Percentiles rank a stretch among this genome's conserved stretches.
These are phyloP conservation scores for Girardinichthys multiradiatus DNA, from an alignment of 2,113 vertebrate genomes.

Conservation along the genomic window DNA sequence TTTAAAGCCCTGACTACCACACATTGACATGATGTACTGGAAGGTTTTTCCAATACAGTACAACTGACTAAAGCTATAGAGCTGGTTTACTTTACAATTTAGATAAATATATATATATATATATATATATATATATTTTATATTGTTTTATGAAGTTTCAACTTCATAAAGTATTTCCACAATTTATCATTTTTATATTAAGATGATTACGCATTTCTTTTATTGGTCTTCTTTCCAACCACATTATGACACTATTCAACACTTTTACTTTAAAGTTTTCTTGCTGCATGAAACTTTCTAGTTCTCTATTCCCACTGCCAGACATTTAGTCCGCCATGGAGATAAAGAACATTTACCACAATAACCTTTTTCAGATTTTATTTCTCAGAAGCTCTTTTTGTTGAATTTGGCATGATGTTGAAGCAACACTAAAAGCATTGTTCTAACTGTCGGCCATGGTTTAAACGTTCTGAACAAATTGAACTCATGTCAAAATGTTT, in stretches of 20 bases:
- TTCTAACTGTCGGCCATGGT: background rate
- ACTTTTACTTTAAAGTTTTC: no score
- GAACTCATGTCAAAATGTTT: background rate
- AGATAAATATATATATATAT: no score
- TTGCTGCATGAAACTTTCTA: no score
- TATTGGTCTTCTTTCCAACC: no score
- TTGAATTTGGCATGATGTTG: background rate
- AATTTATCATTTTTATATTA: background rate
- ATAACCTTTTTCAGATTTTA: background rate
- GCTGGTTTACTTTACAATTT: background rate
- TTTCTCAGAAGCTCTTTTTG: background rate
- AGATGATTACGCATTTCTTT: background rate
- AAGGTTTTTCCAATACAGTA: background rate
- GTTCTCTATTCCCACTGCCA: no score
- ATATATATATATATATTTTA: no score
- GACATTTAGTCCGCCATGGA: no score
- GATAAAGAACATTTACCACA: background rate
- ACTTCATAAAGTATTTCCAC: background rate
- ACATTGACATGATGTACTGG: background rate
- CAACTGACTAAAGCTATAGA: background rate
- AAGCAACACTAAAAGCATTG: background rate
- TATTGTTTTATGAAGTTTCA: background rate
- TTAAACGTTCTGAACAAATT: constrained; percentile 2
- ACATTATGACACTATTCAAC: no score
- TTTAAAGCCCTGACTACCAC: background rate